Base-by-base conservation (phyloP, 2,888 invertebrate species). In the Linnaemya vulpina region DNA sequence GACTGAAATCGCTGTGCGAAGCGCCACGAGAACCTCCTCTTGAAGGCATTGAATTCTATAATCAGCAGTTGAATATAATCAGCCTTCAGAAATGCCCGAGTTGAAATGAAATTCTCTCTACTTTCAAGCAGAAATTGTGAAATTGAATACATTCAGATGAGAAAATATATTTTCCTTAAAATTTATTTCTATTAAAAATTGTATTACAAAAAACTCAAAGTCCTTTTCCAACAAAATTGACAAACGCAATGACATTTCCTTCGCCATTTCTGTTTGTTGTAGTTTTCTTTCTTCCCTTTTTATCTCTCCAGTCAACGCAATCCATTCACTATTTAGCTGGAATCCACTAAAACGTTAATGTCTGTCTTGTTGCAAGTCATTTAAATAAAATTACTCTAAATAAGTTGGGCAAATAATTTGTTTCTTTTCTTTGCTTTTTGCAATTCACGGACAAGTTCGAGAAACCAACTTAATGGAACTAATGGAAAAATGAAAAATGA, bases 311-410 rank as follows among this genome's bases (percentile, higher is more conserved):
- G 53, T 43, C 30, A 60, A 62, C 25, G 43, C 15, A 71, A 40
- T 77, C 40, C 46, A 60, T 40, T 77, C 49, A 68, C 49, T 22
- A 0, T 67, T 68, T 7, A 67, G 22, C 58, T 43, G 20, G 20
- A 46, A 15, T 20, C 38, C 10, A 49, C 15, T 63, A 22, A 10
- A 13, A 70, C 22, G 46, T 38, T 62, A 20, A 46, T 67, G 17
- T 74, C 67, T 75, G 71, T 79, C 76, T 85, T 82, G 82, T 85
- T 63, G 65, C 63, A 49, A 58, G 60, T 46, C 58, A 78, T 81
- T 77, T 74, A 46, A 73, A 73, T 17, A 65, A 62, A 70, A 70
- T 55, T 38, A 74, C 9, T 30, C n/a, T 15, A 22, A 35, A 46
- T 35, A 30, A 25, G 4, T 49, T 22, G 3, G 25, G 53, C 11